Evolutionary conservation across 2,797 vertebrate genomes (phyloP), one percentile per base, ranked within the genome.

Genomic region (Pipistrellus pygmaeus): DNA sequence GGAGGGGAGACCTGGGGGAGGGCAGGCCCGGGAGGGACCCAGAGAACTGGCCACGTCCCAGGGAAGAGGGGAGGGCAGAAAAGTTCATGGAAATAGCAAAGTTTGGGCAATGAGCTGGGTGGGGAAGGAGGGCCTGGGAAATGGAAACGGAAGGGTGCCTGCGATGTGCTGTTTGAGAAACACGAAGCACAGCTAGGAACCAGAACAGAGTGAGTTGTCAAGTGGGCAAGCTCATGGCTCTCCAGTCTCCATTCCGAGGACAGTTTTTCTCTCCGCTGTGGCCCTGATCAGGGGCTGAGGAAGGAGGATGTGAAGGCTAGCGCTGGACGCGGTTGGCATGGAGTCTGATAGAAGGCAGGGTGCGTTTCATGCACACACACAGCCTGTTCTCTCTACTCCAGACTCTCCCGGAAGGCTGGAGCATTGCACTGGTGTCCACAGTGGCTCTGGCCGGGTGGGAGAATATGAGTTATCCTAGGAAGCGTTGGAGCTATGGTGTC

Each of bases 31-130:
- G 60, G 13, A 32, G 10, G 8, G 13, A 68, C 12, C 21, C 76
- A 9, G 38, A 6, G 27, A 93, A 82, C 66, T 75, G 38, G 20
- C 51, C 53, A 41, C 11, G 25, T 10, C 27, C 30, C 6, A 14
- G 62, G 23, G 78, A 62, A 78, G 12, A 27, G 21, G 4, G 15
- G 3, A 2, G 18, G 41, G n/a, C 8, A 23, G 11, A 15, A 77
- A 81, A 57, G 53, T 85, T 46, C 3, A 23, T 81, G 38, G 64
- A 77, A 87, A 87, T 46, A 75, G 38, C 68, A n/a, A 88, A 96
- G 87, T 95, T 90, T 38, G 73, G 48, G 46, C 2, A 15, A n/a
- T 2, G 38, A 32, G 14, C 15, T n/a, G 68, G 27, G 10, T 27
- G 46, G 25, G 18, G 20, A 2, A 78, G 27, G 0, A 82, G 6